Conservation (phyloP, 2,888 invertebrate species). For the Cryptocephalus moraei region DNA sequence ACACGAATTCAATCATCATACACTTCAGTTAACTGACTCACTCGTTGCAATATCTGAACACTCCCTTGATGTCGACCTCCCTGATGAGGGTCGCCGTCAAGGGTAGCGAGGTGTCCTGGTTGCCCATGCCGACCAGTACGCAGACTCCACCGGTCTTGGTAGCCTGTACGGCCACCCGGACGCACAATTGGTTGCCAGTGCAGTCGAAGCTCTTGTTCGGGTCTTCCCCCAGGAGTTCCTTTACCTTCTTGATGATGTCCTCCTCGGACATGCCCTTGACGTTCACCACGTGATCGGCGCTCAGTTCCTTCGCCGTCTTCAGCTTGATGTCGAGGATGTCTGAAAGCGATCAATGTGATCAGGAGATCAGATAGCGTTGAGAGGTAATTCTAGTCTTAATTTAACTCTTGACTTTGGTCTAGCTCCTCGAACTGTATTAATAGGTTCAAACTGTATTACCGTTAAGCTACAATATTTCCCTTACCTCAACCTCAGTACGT, state of each 20-base stretch:
- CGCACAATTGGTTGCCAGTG: slow-evolving; percentile 71
- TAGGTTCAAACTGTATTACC: too few relatives aligned
- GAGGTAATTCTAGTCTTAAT: too few relatives aligned
- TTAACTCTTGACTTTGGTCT: too few relatives aligned
- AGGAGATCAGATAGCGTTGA: too few relatives aligned
- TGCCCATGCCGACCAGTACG: slow-evolving; percentile 83
- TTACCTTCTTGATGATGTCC: slow-evolving; percentile 48
- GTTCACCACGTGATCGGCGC: slow-evolving; percentile 63
- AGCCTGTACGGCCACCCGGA: slow-evolving; percentile 69
- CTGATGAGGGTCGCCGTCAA: slow-evolving; percentile 68
- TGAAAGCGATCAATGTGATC: too few relatives aligned
- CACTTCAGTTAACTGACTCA: slow-evolving; percentile 39
- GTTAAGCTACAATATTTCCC: too few relatives aligned
- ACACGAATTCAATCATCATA: too few relatives aligned
- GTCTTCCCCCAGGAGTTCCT: slow-evolving; percentile 47
- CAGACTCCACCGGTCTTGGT: slow-evolving; percentile 79
- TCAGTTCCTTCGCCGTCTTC: slow-evolving; percentile 63
- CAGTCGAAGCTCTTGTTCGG: slow-evolving; percentile 81
- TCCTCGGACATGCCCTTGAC: slow-evolving; percentile 46
- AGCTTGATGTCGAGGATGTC: slow-evolving; percentile 54
- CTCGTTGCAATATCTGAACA: slow-evolving; percentile 91
- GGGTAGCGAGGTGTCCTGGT: slow-evolving; percentile 68
- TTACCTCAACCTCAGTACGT: too few relatives aligned
- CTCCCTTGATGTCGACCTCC: slow-evolving; percentile 87
- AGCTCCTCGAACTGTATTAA: too few relatives aligned